Base-by-base conservation (phyloP, 2,888 invertebrate species). In the Callimorpha dominula region DNA sequence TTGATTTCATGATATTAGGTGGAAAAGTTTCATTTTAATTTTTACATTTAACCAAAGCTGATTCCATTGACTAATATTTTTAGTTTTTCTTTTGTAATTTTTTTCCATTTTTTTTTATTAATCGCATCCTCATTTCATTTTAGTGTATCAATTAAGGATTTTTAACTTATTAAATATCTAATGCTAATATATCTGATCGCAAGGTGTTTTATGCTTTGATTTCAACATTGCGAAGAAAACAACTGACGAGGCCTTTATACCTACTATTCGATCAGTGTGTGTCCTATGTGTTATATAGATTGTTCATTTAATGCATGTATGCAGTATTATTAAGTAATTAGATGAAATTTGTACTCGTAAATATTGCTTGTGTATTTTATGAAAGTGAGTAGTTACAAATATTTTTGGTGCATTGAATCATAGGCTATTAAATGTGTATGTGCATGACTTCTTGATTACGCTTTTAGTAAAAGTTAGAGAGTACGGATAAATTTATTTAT, bases 271-370 rank as follows among this genome's bases (percentile, higher is more conserved):
- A 85, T 78, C 80, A 84, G 82, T 78, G 87, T 90, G 90, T 92
- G 92, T 90, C 91, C 91, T 91, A 91, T 93, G 89, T 92, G 31
- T 84, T 89, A 92, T 88, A 92, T 93, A 92, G 91, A 91, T 86
- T 90, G 86, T 84, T 86, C 81, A 81, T 85, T 86, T 87, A 85
- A 84, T 90, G 93, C 92, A 93, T 92, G 94, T 88, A 85, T 92
- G 92, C 93, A 94, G 94, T 94, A 94, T 93, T 94, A 94, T 90
- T 87, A 90, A 90, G 86, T 82, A 75, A 80, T 84, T 89, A 88
- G 84, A 87, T 78, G 80, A 73, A 80, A 76, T 85, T 85, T 85
- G 86, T 84, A 68, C 8, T 68, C 57, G 31, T 82, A 77, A 77
- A 78, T 86, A 88, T 86, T 82, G 86, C 85, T 87, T 88, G 90